Evolutionary conservation across 1,140 invertebrate genomes (phyloP).

Genomic region (Magallana gigas): DNA sequence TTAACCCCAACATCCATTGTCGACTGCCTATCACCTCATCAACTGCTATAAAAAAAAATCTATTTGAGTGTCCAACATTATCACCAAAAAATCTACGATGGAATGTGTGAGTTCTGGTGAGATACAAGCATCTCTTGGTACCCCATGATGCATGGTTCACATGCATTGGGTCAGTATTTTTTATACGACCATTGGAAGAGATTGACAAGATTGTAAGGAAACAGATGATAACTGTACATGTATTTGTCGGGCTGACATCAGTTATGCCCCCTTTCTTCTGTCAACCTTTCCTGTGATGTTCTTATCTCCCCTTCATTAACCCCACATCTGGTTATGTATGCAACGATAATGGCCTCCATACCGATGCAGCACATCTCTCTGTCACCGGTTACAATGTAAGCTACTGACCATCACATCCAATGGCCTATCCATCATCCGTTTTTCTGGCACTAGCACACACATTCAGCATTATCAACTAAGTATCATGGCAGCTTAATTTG

Average conservation of each 20-base stretch:
- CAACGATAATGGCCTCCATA: neutral
- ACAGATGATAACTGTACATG: neutral
- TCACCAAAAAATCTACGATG: neutral
- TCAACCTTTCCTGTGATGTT: neutral
- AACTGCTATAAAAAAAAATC: neutral
- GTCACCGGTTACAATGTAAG: neutral
- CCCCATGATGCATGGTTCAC: too few species aligned
- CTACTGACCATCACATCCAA: constrained; percentile 4
- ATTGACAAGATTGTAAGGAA: too few species aligned
- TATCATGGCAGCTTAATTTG: constrained; percentile 25
- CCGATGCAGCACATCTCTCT: neutral
- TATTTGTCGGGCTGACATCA: neutral
- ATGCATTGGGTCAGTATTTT: too few species aligned
- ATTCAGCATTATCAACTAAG: constrained; percentile 10
- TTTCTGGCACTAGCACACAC: constrained; percentile 10
- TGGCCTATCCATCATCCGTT: neutral
- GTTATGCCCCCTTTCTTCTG: constrained; percentile 13
- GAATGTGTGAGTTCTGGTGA: neutral
- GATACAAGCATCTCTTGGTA: neutral
- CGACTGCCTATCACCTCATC: neutral
- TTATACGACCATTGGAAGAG: too few species aligned
- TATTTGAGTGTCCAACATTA: neutral
- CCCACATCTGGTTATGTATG: constrained; percentile 3
- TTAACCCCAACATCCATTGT: neutral
- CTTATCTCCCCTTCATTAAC: neutral